These are phyloP conservation scores for Hassar affinis DNA, from an alignment of 2,113 vertebrate genomes.

Conservation along the genomic window DNA sequence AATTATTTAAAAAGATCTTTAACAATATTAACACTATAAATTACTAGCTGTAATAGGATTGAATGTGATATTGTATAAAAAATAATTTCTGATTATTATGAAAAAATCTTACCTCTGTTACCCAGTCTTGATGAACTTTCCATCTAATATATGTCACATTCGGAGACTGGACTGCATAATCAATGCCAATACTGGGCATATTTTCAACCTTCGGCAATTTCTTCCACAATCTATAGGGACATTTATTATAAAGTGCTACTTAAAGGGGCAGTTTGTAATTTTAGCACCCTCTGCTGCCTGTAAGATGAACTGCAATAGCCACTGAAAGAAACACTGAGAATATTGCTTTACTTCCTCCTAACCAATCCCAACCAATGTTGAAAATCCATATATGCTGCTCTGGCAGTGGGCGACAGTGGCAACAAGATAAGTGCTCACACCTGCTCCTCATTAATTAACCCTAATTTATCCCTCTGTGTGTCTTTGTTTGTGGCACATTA, in stretches of 20 bases:
- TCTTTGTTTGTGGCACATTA: too few species aligned
- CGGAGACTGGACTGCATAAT: slow-evolving; percentile 62
- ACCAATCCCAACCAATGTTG: not conserved
- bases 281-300: not conserved
- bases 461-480: too few species aligned
- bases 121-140: slow-evolving; percentile 75
- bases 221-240: slow-evolving; percentile 74
- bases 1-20: not conserved
- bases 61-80: not conserved
- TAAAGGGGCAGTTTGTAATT: not conserved
- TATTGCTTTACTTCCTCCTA: not conserved
- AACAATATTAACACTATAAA: too few species aligned
- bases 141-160: slow-evolving; percentile 69
- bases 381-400: too few species aligned
- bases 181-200: slow-evolving; percentile 69
- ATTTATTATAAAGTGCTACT: not conserved
- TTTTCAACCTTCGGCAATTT: slow-evolving; percentile 71
- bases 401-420: too few species aligned
- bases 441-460: too few species aligned
- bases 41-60: not conserved
- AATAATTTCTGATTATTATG: too few species aligned
- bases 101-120: slow-evolving; percentile 69
- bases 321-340: not conserved
- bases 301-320: not conserved
- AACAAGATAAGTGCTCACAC: too few species aligned